Conservation (phyloP, 1,140 invertebrate genomes). For the Galleria mellonella region DNA sequence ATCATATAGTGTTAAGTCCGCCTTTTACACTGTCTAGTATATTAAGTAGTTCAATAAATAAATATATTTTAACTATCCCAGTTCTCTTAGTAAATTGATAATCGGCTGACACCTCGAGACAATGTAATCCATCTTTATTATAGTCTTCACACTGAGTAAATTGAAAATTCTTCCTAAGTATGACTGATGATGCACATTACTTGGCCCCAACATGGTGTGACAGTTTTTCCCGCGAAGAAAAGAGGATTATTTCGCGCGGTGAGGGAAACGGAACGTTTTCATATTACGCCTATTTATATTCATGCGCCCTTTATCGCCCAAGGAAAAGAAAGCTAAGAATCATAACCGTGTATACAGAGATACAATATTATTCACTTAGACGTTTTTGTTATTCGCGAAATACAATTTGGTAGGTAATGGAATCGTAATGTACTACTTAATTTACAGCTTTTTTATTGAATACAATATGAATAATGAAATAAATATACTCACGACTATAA, state of each 20-base stretch:
- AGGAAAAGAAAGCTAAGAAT: slow-evolving; percentile 35
- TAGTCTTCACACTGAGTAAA: slow-evolving; percentile 51
- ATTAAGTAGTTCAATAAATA: too few relatives aligned
- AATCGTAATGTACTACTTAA: background rate
- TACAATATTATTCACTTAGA: slow-evolving; percentile 33
- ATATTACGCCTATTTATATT: slow-evolving; percentile 69
- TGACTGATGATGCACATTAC: slow-evolving; percentile 67
- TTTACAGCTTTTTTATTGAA: background rate
- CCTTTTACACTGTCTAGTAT: too few relatives aligned
- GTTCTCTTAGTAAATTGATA: slow-evolving; percentile 22
- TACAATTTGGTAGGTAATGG: too few relatives aligned
- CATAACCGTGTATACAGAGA: slow-evolving; percentile 37
- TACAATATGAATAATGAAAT: background rate
- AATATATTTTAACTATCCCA: too few relatives aligned
- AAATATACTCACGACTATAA: too few relatives aligned
- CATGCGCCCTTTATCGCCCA: slow-evolving; percentile 45
- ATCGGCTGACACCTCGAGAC: slow-evolving; percentile 15
- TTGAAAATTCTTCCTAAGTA: slow-evolving; percentile 70
- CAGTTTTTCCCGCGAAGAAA: slow-evolving; percentile 55
- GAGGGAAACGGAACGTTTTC: slow-evolving; percentile 52
- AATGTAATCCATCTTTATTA: slow-evolving; percentile 64
- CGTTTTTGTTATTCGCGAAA: slow-evolving; percentile 13
- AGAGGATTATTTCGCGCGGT: slow-evolving; percentile 59
- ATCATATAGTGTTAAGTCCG: too few relatives aligned
- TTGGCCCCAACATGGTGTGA: slow-evolving; percentile 53